Evolutionary conservation across 2,797 vertebrate species (phyloP), one percentile per base, ranked within the genome.

Genomic region (Sarcoramphus papa): DNA sequence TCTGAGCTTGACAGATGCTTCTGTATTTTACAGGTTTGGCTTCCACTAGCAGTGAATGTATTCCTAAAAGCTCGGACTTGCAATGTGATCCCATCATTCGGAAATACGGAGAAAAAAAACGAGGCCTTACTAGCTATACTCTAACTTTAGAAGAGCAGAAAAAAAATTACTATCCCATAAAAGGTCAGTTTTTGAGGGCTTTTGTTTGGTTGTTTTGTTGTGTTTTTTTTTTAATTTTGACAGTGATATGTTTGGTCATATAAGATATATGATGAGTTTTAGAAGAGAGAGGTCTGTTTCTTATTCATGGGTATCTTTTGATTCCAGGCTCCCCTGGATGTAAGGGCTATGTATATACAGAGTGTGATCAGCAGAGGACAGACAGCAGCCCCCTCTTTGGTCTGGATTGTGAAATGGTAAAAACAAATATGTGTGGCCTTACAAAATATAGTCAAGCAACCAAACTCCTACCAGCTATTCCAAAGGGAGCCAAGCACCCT

Each of bases 351-450:
- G 72, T 98, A 47, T 94, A 96, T 80, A 98, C 98, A 17, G 96
- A 97, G 57, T 98, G 98, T 63, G 91, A 86, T 65, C 97, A 97
- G 80, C 76, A 63, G 10, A 94, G 98, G 93, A 99, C 98, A 2
- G 98, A 99, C 96, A 97, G 59, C 91, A 99, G 99, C 89, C 99
- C 99, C 35, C 98, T 99, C 84, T 99, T 98, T 18, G 99, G 99
- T 70, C 97, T 99, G 35, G 99, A 99, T 89, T 99, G 99, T 98
- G 99, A 99, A 98, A 99, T 99, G 99, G 99, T 99, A 97, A 97
- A 89, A 86, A 53, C 85, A 70, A 65, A n/a, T n/a, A 63, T 63
- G 41, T 85, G 47, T 80, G 43, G 30, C 83, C 64, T 88, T 67
- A 45, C 7, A 70, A 41, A 79, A 50, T 1, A 31, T 1, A 65